Percentiles rank a stretch among this genome's conserved stretches.
Conservation (phyloP, 2,888 invertebrate species). For the Saturnia japonica region DNA sequence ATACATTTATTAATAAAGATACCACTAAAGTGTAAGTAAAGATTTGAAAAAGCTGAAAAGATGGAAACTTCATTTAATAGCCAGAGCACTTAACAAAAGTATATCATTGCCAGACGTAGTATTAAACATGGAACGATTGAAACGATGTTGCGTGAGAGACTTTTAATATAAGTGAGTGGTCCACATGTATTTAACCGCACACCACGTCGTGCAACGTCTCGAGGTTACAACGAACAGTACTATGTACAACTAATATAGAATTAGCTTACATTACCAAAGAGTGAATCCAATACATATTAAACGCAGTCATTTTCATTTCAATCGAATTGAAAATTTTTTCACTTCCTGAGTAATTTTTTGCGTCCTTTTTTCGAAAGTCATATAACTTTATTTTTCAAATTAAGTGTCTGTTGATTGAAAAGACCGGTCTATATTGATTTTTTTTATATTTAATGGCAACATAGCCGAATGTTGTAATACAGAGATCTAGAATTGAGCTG, state of each 20-base stretch:
- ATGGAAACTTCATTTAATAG: neutral
- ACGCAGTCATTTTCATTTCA: no score
- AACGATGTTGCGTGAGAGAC: neutral
- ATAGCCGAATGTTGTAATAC: no score
- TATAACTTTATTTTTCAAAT: no score
- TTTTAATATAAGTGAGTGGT: conserved; percentile 10
- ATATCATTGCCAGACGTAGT: neutral
- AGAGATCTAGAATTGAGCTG: no score
- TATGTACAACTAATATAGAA: neutral
- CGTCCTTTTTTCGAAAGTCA: no score
- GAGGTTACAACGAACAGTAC: neutral
- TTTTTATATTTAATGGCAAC: no score
- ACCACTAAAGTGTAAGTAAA: neutral
- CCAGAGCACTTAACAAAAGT: conserved; percentile 1
- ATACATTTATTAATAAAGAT: neutral
- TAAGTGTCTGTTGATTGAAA: no score
- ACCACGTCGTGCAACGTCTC: neutral
- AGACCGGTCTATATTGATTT: no score
- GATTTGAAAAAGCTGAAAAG: neutral
- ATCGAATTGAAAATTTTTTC: no score
- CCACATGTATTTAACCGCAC: neutral
- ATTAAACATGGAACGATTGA: conserved; percentile 1
- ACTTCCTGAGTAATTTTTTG: no score
- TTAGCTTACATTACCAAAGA: neutral
- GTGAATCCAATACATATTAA: no score